Evolutionary conservation across 2,888 invertebrate species (phyloP), one percentile per base, ranked within the genome.

Genomic region (Diarsia mendica): DNA sequence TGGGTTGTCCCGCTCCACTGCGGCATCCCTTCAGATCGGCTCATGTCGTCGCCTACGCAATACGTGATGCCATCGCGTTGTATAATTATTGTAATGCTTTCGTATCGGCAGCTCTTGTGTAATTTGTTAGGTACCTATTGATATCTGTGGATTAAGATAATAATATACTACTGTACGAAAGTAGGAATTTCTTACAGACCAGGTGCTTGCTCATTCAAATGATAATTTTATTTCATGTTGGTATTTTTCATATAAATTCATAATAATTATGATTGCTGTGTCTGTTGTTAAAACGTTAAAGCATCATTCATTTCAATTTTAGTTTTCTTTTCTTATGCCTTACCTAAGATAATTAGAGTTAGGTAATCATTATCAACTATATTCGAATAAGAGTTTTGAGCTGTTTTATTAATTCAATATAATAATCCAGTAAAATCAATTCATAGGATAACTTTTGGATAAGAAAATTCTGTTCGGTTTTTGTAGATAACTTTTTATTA

Each of bases 21-120:
- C 44, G 44, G 90, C 93, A 93, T 93, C 94, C 94, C 94, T 94
- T 91, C 90, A 91, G 89, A 91, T 83, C 89, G 89, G 88, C 79
- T 89, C 90, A 90, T 94, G 94, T 95, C 95, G 93, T 94, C 95
- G 94, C 93, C 91, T 92, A 87, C 92, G 91, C 92, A 89, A 87
- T 92, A 93, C 92, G 92, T 92, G 93, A 92, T 90, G 88, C 88
- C 78, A 88, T 90, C 90, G 79, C 69, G 85, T 82, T 83, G 82
- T 85, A 89, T 90, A 89, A 92, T 90, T 89, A 90, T 90, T 89
- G 88, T 89, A 89, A 90, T 87, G 85, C 78, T 82, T 85, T 86
- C 86, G 85, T 89, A 90, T 90, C 88, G 85, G 82, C 85, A 88
- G 87, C 86, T 88, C 86, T 66, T 84, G 78, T 67, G 76, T 75